Base-by-base conservation (phyloP, 2,888 invertebrate genomes). In the Phasia obesa region DNA sequence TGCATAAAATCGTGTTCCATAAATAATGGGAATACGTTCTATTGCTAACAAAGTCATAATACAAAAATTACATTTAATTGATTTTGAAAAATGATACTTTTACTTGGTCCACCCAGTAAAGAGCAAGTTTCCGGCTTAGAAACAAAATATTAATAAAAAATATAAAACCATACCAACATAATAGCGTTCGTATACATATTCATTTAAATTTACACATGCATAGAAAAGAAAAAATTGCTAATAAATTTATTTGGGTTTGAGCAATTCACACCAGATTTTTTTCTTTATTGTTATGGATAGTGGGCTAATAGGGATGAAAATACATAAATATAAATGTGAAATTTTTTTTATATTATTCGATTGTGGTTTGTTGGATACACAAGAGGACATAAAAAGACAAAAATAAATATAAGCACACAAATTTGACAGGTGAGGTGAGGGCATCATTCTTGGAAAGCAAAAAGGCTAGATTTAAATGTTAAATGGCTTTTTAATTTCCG, bases 241-340 rank as follows among this genome's bases (percentile, higher is more conserved):
- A 44, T 59, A 75, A 35, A 64, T 65, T 67, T 75, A 27, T 55
- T 69, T 51, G 19, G n/a, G 49, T 71, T 71, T 49, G n/a, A 60
- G 47, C n/a, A 17, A 59, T 69, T 65, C 27, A 57, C 59, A 74
- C 9, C 35, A 35, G 35, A 44, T 23, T 53, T 44, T 60, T 6
- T 25, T 13, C 4, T 38, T 53, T 27, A 15, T 53, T 67, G 6
- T 23, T 51, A 38, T 53, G 19, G 38, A 15, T 42, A 15, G 6
- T 0, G n/a, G 7, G 21, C 31, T 51, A 23, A 17, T 19, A 4
- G 0, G 17, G 13, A 42, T n/a, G n/a, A n/a, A n/a, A n/a, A n/a
- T n/a, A 13, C 13, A 4, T 15, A 4, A 42, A 42, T 38, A 42
- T 42, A 1, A 2, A 42, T 42, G 0, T 42, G 4, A 44, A 21